A percentile compares a stretch with the other conserved stretches of the same genome.
These are phyloP conservation scores for Drosophila limbata DNA, from an alignment of 2,888 invertebrate genomes.

Conservation along the genomic window DNA sequence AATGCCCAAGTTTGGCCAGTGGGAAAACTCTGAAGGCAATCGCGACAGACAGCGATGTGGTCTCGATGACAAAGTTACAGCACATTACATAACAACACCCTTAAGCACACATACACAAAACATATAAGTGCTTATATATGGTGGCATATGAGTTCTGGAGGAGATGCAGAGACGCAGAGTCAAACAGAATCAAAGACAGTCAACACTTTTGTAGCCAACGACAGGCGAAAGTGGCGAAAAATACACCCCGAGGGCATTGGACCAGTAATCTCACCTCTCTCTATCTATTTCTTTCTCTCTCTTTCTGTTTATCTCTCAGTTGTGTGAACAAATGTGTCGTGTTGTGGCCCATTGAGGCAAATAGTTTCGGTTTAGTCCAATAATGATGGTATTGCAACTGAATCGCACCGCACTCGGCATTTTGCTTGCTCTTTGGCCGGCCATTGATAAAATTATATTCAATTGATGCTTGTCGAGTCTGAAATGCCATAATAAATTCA, in stretches of 20 bases:
- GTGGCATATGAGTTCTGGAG: conserved; percentile 26
- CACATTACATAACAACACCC: conserved; percentile 14
- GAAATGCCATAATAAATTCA: conserved; percentile 81
- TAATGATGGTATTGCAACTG: conserved; percentile 75
- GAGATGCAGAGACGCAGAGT: conserved; percentile 47
- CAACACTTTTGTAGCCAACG: conserved; percentile 69
- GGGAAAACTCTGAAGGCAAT: conserved; percentile 17
- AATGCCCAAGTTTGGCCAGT: conserved; percentile 8
- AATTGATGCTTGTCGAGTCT: conserved; percentile 77
- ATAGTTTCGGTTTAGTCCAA: conserved; percentile 78
- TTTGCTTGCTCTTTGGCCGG: conserved; percentile 37
- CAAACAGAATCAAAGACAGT: conserved; percentile 75
- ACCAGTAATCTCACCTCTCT: conserved; percentile 40
- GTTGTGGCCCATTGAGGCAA: conserved; percentile 76
- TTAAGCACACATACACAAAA: background rate
- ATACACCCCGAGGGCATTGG: conserved; percentile 72
- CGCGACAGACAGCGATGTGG: conserved; percentile 19
- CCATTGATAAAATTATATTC: conserved; percentile 74
- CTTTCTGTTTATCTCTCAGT: conserved; percentile 25
- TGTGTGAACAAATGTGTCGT: conserved; percentile 47
- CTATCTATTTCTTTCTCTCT: conserved; percentile 23
- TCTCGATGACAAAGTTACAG: conserved; percentile 27
- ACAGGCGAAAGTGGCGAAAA: conserved; percentile 70
- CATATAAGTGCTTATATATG: conserved; percentile 8
- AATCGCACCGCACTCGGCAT: conserved; percentile 31